Evolutionary conservation across 1,140 invertebrate genomes (phyloP).

Genomic region (Contarinia nasturtii): DNA sequence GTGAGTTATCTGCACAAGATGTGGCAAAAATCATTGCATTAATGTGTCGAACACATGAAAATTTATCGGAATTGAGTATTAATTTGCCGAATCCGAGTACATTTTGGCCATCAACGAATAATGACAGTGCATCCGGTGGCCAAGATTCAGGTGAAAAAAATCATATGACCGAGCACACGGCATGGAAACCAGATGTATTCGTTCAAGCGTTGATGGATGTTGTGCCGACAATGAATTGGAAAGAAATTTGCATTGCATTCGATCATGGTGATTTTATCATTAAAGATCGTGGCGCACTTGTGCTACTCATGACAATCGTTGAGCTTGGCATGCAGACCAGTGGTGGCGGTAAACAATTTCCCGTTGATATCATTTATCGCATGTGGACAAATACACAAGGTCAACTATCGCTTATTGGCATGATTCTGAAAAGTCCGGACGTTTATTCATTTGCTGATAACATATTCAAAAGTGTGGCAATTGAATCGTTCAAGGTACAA

Average conservation of each 20-base stretch:
- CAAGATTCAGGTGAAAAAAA: constrained; percentile 3
- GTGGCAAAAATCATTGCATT: constrained; percentile 68
- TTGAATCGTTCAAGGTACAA: constrained; percentile 78
- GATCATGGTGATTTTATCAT: constrained; percentile 82
- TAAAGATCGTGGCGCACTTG: constrained; percentile 70
- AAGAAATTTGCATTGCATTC: constrained; percentile 73
- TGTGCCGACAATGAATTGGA: constrained; percentile 73
- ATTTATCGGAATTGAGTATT: constrained; percentile 43
- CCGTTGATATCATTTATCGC: constrained; percentile 73
- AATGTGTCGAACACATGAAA: constrained; percentile 67
- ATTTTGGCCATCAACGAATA: constrained; percentile 27
- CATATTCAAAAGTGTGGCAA: constrained; percentile 61
- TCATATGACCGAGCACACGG: constrained; percentile 23
- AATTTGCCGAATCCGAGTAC: constrained; percentile 40
- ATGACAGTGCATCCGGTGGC: constrained; percentile 15
- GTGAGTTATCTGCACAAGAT: constrained; percentile 57
- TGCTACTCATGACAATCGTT: constrained; percentile 60
- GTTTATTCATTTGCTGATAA: constrained; percentile 89
- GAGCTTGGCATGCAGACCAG: constrained; percentile 56
- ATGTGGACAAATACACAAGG: constrained; percentile 86
- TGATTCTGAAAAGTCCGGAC: constrained; percentile 77
- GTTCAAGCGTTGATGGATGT: constrained; percentile 77
- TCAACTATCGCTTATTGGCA: constrained; percentile 72
- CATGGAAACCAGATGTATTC: constrained; percentile 89
- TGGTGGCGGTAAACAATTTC: constrained; percentile 57